Percentiles rank a stretch among this genome's conserved stretches.
phyloP scores from a whole-genome alignment of 23 tunicate genomes.

The Ascidia mentula region DNA sequence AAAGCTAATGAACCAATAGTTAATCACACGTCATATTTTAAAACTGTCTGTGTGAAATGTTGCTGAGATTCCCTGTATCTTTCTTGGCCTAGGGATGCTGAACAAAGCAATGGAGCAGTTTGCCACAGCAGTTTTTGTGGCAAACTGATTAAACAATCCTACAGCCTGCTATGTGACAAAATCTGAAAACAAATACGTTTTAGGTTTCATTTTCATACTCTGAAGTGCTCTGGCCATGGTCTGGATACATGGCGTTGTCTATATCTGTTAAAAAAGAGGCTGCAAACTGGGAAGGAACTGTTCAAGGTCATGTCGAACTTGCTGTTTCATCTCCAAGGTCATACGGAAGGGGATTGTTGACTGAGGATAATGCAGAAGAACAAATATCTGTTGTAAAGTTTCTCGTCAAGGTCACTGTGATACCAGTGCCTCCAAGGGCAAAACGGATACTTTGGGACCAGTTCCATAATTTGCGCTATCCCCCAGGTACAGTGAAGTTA shows the following conservation, averaged over 20 bases:
- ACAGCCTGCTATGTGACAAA: too few species aligned
- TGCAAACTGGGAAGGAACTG: slow-evolving; percentile 78
- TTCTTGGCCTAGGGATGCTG: too few species aligned
- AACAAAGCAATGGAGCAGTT: too few species aligned
- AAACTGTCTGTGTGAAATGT: too few species aligned
- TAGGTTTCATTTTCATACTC: slow-evolving; percentile 86
- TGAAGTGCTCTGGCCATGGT: slow-evolving; percentile 94
- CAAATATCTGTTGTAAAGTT: slow-evolving; percentile 43
- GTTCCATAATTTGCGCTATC: slow-evolving; percentile 94
- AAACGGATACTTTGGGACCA: slow-evolving; percentile 98
- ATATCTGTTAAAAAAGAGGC: slow-evolving; percentile 68
- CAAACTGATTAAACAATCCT: too few species aligned
- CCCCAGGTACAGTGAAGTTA: slow-evolving; percentile 66
- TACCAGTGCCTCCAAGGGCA: slow-evolving; percentile 92
- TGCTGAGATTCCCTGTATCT: too few species aligned
- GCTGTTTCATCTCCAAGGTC: slow-evolving; percentile 59
- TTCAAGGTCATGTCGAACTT: slow-evolving; percentile 89
- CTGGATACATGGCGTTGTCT: slow-evolving; percentile 87
- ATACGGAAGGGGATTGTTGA: background rate
- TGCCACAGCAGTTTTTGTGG: too few species aligned
- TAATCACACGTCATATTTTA: too few species aligned
- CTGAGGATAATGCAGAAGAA: slow-evolving; percentile 13
- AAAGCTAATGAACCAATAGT: too few species aligned
- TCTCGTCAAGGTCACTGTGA: slow-evolving; percentile 63
- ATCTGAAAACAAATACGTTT: too few species aligned